Percentiles rank a stretch among this genome's conserved stretches.
These are phyloP conservation scores for Blennius ocellaris DNA, from an alignment of 2,113 vertebrate species.

Conservation along the genomic window DNA sequence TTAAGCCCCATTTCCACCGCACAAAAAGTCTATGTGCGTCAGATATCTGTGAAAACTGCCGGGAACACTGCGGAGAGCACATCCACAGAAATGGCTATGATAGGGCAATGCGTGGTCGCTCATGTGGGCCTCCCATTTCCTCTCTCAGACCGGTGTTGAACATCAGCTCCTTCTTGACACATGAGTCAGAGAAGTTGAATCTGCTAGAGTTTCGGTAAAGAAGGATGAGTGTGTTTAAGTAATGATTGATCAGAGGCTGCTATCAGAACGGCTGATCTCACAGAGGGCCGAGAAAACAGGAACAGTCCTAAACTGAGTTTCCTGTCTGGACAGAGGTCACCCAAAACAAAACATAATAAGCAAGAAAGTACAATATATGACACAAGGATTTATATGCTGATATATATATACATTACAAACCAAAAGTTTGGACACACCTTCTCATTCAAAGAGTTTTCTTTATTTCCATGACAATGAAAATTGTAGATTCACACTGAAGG, in stretches of 20 bases:
- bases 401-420: too few species aligned
- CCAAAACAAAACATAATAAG: neutral
- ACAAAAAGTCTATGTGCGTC: too few species aligned
- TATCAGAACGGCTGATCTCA: slow-evolving; percentile 36
- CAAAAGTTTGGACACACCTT: too few species aligned
- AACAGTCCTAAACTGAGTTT: too few species aligned
- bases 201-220: slow-evolving; percentile 32
- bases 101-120: slow-evolving; percentile 30
- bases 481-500: too few species aligned
- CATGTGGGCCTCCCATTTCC: slow-evolving; percentile 27
- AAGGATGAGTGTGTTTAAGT: slow-evolving; percentile 41
- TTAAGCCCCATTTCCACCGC: too few species aligned
- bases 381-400: too few species aligned
- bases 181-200: slow-evolving; percentile 52
- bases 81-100: slow-evolving; percentile 52
- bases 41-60: slow-evolving; percentile 39
- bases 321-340: too few species aligned
- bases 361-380: neutral
- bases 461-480: too few species aligned
- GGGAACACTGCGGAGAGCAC: slow-evolving; percentile 34
- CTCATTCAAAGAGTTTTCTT: too few species aligned
- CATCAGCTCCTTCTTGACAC: slow-evolving; percentile 38
- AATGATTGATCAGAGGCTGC: slow-evolving; percentile 35
- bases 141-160: slow-evolving; percentile 22
- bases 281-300: too few species aligned